Base-by-base conservation (phyloP, 1,140 invertebrate species). In the Dufourea novaeangliae region DNA sequence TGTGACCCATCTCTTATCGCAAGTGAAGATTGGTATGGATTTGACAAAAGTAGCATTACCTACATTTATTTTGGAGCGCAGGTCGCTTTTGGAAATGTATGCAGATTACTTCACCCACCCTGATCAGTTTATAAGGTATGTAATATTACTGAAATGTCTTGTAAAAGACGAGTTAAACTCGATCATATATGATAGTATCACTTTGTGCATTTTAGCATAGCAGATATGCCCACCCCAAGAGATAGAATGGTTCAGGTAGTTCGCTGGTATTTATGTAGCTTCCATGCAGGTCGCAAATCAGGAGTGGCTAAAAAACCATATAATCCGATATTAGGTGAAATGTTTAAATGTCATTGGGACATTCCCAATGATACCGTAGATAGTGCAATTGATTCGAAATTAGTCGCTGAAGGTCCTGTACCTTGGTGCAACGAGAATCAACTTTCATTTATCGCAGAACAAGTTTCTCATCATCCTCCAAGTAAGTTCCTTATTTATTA, bases 381-480 rank as follows among this genome's bases (percentile, higher is more conserved):
- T 7, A 76, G 67, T 22, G 85, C 87, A 34, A 56, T 44, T 46
- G 87, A 91, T 57, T 74, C 79, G 2, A 93, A 93, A 83, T 79
- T 91, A 57, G 95, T 96, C 7, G 91, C 91, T 27, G 96, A 97
- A 87, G 97, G 97, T 1, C 96, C 96, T 12, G 94, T 98, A 64
- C 95, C 96, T 20, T 97, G 97, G 97, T 97, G 96, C 88, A 94
- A 93, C 8, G 93, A 94, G 46, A 94, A 96, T 91, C 96, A 98
- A 87, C 93, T 98, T 6, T 95, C 95, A 11, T 99, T 99, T 92
- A 95, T 98, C 76, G 98, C 98, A 3, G 99, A 99, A 93, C 99
- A 99, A 94, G 99, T 99, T 6, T 99, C 98, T 12, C 99, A 99
- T 94, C 99, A 99, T 94, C 99, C 99, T 14, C 99, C 99, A 80